A percentile compares a stretch with the other conserved stretches of the same genome.
Evolutionary conservation across 2,113 vertebrate genomes (phyloP).

Genomic region (Ciconia boyciana): DNA sequence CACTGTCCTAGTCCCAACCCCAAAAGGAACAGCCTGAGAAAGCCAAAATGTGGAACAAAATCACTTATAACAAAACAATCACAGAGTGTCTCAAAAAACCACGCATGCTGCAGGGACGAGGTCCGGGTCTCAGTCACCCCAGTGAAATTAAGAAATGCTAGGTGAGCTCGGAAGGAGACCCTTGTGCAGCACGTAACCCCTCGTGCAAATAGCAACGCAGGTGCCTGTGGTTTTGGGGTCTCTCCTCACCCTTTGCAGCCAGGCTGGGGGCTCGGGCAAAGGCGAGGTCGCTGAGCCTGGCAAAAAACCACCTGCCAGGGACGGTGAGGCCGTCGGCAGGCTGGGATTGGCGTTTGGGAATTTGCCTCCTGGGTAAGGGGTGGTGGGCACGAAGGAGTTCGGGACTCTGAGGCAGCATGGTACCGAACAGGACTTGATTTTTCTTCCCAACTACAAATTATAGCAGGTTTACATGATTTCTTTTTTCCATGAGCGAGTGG

Average conservation of each 20-base stretch:
- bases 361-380: neutral
- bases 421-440: neutral
- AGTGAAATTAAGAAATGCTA: neutral
- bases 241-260: neutral
- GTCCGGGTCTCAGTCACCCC: neutral
- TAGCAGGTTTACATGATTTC: neutral
- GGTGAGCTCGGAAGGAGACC: neutral
- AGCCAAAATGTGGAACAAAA: neutral
- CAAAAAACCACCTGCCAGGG: neutral
- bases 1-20: neutral
- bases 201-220: neutral
- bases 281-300: neutral
- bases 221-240: neutral
- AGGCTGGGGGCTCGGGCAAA: neutral
- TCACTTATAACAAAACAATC: neutral
- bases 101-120: accelerated
- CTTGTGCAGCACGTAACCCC: neutral
- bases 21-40: neutral
- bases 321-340: accelerated
- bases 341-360: neutral
- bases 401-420: neutral
- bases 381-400: neutral
- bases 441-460: neutral
- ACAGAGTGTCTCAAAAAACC: neutral
- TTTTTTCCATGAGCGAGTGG: neutral